phyloP scores from a whole-genome alignment of 2,888 invertebrate species.

The Tipula helvola region DNA sequence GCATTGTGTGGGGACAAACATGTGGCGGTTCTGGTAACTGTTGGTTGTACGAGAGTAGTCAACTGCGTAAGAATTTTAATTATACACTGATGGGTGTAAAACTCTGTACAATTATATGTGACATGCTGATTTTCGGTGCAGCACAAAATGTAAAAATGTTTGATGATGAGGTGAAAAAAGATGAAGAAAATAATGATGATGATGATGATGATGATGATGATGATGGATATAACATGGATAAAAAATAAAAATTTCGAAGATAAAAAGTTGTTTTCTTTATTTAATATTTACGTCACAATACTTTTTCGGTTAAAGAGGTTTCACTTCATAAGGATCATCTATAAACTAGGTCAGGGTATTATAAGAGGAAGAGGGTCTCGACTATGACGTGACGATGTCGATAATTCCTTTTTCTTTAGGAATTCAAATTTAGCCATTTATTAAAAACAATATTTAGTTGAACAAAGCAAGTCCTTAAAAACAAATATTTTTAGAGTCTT shows the following conservation, averaged over 20 bases:
- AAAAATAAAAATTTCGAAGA: neutral
- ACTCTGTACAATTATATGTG: neutral
- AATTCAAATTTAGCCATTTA: too few relatives aligned
- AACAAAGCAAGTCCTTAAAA: too few relatives aligned
- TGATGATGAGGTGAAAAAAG: neutral
- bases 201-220: neutral
- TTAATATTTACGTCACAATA: too few relatives aligned
- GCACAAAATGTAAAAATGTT: neutral
- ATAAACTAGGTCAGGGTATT: too few relatives aligned
- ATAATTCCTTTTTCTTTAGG: too few relatives aligned
- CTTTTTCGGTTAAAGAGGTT: too few relatives aligned
- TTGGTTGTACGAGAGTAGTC: slow-evolving; percentile 44
- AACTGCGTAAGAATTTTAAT: neutral
- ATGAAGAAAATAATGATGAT: neutral
- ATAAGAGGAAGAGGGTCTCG: too few relatives aligned
- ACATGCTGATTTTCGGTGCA: neutral
- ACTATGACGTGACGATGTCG: too few relatives aligned
- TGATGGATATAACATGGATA: neutral
- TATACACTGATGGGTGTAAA: neutral
- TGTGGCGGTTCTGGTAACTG: slow-evolving; percentile 49
- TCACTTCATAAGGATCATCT: too few relatives aligned
- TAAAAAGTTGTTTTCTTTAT: neutral
- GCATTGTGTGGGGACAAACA: slow-evolving; percentile 51
- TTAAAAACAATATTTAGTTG: too few relatives aligned
- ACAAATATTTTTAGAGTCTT: too few relatives aligned